These are phyloP conservation scores for Piscicola geometra DNA, from an alignment of 2,888 invertebrate genomes.

Conservation along the genomic window DNA sequence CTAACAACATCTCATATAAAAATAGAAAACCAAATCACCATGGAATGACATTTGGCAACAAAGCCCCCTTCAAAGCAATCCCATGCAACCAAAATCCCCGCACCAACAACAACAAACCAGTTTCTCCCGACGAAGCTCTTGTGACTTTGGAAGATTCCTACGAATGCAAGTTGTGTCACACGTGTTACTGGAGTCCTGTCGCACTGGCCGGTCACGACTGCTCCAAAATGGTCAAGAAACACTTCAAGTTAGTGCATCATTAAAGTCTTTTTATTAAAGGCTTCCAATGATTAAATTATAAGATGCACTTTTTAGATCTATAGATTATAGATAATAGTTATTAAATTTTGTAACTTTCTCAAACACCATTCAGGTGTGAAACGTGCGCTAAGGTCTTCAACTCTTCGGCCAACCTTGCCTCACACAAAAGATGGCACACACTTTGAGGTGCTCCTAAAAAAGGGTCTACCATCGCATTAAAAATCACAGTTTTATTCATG, in stretches of 20 bases:
- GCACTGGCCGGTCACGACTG: conserved; percentile 93
- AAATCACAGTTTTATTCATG: no score
- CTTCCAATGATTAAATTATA: neutral
- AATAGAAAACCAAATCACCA: no score
- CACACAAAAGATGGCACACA: conserved; percentile 90
- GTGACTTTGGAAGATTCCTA: neutral
- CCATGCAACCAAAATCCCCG: no score
- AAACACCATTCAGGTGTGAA: conserved; percentile 92
- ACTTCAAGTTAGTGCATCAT: conserved; percentile 94
- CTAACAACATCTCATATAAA: no score
- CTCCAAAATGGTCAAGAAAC: conserved; percentile 90
- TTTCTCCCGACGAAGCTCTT: neutral
- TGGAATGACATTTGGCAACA: no score
- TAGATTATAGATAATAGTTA: no score
- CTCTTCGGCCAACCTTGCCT: conserved; percentile 95
- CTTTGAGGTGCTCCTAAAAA: neutral
- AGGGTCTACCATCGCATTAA: neutral
- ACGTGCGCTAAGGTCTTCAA: conserved; percentile 97
- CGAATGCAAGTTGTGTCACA: conserved; percentile 79
- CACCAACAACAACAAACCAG: neutral
- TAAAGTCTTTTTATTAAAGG: conserved; percentile 91
- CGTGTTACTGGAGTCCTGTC: conserved; percentile 89
- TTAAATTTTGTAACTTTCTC: no score
- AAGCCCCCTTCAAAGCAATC: neutral
- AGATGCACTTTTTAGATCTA: neutral